Percentiles rank a stretch among this genome's conserved stretches.
Evolutionary conservation across 2,888 invertebrate species (phyloP).

Genomic region (Pseudolycoriella hygida): DNA sequence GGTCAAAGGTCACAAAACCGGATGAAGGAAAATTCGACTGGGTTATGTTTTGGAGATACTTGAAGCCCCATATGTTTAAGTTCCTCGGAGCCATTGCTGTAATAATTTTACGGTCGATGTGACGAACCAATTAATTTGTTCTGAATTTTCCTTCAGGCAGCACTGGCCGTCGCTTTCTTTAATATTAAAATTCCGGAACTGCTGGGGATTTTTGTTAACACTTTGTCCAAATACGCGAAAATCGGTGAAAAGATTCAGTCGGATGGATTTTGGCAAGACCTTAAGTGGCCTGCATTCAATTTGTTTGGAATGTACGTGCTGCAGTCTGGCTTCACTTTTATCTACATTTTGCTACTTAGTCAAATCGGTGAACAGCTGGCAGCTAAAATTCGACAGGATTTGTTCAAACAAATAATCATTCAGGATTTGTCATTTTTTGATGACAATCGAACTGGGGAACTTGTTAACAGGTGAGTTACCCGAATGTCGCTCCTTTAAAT

Average conservation of each 20-base stretch:
- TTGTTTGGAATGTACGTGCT: slow-evolving; percentile 25
- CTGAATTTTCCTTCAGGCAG: slow-evolving; percentile 47
- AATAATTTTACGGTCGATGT: slow-evolving; percentile 16
- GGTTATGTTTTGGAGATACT: slow-evolving; percentile 50
- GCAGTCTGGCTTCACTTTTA: slow-evolving; percentile 67
- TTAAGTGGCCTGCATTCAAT: slow-evolving; percentile 22
- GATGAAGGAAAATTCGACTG: slow-evolving; percentile 47
- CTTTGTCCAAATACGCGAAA: slow-evolving; percentile 40
- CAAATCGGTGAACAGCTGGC: slow-evolving; percentile 82
- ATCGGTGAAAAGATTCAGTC: slow-evolving; percentile 16
- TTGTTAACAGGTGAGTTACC: slow-evolving; percentile 55
- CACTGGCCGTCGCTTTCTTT: slow-evolving; percentile 67
- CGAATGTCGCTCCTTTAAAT: slow-evolving; percentile 4
- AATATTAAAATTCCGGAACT: slow-evolving; percentile 80
- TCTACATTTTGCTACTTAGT: slow-evolving; percentile 74
- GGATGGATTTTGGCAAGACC: slow-evolving; percentile 21
- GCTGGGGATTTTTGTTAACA: slow-evolving; percentile 69
- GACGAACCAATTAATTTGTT: slow-evolving; percentile 2
- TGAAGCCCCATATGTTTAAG: slow-evolving; percentile 60
- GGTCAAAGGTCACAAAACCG: background rate
- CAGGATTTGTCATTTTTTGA: slow-evolving; percentile 90
- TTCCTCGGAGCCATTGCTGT: slow-evolving; percentile 63
- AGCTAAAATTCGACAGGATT: slow-evolving; percentile 55
- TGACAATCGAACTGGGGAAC: slow-evolving; percentile 74
- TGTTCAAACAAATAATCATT: slow-evolving; percentile 65